Conservation (phyloP, 2,797 vertebrate genomes). For the Craterocephalus amniculus region DNA sequence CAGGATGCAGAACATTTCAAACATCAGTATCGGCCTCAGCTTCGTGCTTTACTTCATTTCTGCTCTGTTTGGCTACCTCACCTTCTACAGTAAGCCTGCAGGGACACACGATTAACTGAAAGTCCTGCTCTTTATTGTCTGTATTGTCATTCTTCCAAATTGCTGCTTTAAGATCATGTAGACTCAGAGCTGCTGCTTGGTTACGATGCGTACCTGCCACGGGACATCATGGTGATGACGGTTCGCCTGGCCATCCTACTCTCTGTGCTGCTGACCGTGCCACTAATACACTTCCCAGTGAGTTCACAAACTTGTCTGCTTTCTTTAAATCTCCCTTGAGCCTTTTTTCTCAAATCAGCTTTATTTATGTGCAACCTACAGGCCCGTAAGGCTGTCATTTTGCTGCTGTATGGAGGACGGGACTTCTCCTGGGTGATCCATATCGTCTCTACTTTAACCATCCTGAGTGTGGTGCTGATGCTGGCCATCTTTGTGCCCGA, state of each 20-base stretch:
- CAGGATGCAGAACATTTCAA: slow-evolving; percentile 91
- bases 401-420: slow-evolving; percentile 83
- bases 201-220: slow-evolving; percentile 86
- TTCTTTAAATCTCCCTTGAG: background rate
- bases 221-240: slow-evolving; percentile 85
- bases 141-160: background rate
- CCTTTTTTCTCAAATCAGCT: slow-evolving; percentile 2
- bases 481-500: slow-evolving; percentile 92
- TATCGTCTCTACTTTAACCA: slow-evolving; percentile 80
- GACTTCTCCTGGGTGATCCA: slow-evolving; percentile 88
- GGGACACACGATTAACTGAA: background rate
- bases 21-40: slow-evolving; percentile 89
- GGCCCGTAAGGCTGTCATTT: slow-evolving; percentile 90
- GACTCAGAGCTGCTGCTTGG: slow-evolving; percentile 88
- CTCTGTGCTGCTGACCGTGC: slow-evolving; percentile 91
- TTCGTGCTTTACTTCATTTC: slow-evolving; percentile 91
- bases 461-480: slow-evolving; percentile 86
- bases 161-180: slow-evolving; percentile 84
- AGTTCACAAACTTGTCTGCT: slow-evolving; percentile 69
- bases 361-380: slow-evolving; percentile 54
- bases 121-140: background rate
- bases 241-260: slow-evolving; percentile 89
- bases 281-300: slow-evolving; percentile 96
- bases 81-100: slow-evolving; percentile 90
- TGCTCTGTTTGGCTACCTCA: slow-evolving; percentile 95